Percentiles rank a stretch among this genome's conserved stretches.
These are phyloP conservation scores for Lottia scabra DNA, from an alignment of 2,888 invertebrate species.

Conservation along the genomic window DNA sequence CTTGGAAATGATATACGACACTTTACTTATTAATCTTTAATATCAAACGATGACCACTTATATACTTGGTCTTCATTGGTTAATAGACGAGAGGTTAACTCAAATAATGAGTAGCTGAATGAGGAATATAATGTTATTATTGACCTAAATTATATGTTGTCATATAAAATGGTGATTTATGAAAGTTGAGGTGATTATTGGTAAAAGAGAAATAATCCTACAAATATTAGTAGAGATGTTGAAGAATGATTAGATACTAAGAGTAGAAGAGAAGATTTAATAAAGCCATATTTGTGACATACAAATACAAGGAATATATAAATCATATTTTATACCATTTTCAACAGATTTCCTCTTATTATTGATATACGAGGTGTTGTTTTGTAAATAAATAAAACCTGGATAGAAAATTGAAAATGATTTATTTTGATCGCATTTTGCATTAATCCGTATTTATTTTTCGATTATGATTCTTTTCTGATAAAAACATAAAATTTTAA, in stretches of 20 bases:
- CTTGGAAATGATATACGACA: neutral
- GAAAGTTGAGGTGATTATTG: neutral
- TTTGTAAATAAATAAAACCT: too few species aligned
- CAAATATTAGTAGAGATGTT: constrained; percentile 3
- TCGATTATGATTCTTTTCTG: too few species aligned
- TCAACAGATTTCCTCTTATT: neutral
- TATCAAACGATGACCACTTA: neutral
- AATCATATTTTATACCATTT: neutral
- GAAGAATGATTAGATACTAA: neutral
- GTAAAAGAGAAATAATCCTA: constrained; percentile 4
- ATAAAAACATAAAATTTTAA: too few species aligned
- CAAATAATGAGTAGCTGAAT: neutral
- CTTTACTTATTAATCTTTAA: neutral
- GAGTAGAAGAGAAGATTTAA: neutral
- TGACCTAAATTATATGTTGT: neutral
- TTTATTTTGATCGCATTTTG: too few species aligned
- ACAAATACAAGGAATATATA: neutral
- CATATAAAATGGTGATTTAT: neutral
- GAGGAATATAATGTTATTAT: neutral
- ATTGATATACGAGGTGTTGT: too few species aligned
- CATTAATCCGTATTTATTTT: too few species aligned
- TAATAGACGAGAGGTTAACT: neutral
- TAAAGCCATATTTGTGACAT: neutral
- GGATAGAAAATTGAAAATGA: too few species aligned
- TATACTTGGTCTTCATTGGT: neutral